A percentile compares a stretch with the other conserved stretches of the same genome.
Conservation (phyloP, 2,113 vertebrate genomes). For the Jaculus jaculus region DNA sequence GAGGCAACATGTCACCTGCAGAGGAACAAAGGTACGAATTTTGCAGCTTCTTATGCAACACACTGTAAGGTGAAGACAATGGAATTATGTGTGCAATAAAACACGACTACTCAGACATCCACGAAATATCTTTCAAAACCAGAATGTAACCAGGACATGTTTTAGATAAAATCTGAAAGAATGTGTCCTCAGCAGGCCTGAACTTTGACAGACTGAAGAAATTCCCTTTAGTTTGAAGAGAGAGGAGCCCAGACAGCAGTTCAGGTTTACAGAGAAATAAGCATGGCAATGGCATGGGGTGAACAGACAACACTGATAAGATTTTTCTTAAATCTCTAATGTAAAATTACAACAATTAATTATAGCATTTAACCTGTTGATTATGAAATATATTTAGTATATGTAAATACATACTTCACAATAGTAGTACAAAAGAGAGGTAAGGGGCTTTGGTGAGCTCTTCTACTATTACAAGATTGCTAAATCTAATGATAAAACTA, state of each 20-base stretch:
- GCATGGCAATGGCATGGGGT: background rate
- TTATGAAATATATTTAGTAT: background rate
- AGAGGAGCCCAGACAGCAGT: background rate
- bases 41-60: background rate
- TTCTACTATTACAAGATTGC: background rate
- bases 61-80: background rate
- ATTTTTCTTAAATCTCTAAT: background rate
- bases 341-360: background rate
- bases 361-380: background rate
- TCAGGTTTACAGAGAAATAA: background rate
- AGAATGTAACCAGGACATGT: conserved; percentile 26
- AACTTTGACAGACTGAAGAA: conserved; percentile 1
- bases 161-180: background rate
- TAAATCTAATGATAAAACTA: background rate
- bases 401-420: too few species aligned
- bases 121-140: background rate
- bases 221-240: background rate
- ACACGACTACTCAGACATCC: background rate
- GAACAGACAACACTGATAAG: background rate
- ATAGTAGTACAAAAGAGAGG: background rate
- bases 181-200: background rate
- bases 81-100: background rate
- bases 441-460: background rate
- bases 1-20: background rate
- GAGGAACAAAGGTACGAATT: background rate